These are phyloP conservation scores for Sclerurus mexicanus DNA, from an alignment of 2,113 vertebrate species.

Conservation along the genomic window DNA sequence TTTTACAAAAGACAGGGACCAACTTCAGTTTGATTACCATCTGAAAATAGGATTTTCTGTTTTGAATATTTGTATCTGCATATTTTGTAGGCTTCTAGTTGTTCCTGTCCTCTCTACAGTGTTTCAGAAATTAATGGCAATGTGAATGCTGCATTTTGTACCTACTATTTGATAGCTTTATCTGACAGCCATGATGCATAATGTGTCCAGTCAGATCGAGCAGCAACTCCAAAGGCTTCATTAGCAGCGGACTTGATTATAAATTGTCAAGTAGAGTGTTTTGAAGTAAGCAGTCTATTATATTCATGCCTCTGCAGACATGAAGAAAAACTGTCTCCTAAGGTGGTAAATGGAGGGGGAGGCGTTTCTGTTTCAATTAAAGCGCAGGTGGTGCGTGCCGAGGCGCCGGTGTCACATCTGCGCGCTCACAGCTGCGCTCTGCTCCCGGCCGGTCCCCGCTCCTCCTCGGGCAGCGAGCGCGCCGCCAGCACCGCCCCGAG, in stretches of 20 bases:
- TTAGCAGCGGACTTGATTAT: background rate
- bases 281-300: background rate
- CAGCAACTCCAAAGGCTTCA: background rate
- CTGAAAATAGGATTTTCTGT: background rate
- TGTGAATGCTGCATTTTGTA: background rate
- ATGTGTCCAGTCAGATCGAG: background rate
- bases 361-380: background rate
- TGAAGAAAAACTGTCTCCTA: background rate
- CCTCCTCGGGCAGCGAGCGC: background rate
- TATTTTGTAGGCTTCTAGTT: background rate
- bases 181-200: background rate
- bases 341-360: background rate
- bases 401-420: background rate
- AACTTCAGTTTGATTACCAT: background rate
- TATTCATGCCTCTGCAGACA: rapidly evolving
- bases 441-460: background rate
- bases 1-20: background rate
- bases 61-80: background rate
- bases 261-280: too few species aligned
- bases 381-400: background rate
- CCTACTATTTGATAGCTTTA: background rate
- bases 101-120: background rate
- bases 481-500: background rate
- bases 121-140: background rate
- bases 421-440: background rate